A percentile compares a stretch with the other conserved stretches of the same genome.
Evolutionary conservation across 2,797 vertebrate species (phyloP).

Genomic region (Mycteria americana): DNA sequence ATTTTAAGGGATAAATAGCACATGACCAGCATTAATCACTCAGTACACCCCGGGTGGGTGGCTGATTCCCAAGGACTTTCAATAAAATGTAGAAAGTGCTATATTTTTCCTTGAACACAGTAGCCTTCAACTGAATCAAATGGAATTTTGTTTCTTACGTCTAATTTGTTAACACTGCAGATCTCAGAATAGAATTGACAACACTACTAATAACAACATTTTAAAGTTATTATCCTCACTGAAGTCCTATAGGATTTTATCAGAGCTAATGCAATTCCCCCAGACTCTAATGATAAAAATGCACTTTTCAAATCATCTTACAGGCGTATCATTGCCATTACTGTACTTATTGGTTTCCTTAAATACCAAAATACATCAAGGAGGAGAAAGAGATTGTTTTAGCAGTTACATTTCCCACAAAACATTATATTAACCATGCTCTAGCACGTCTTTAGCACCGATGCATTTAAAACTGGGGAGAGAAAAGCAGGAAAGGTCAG

Average conservation of each 20-base stretch:
- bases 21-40: constrained; percentile 44
- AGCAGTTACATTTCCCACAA: background rate
- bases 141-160: background rate
- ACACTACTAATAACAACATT: constrained; percentile 10
- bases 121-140: background rate
- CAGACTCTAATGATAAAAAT: constrained; percentile 15
- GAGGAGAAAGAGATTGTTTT: background rate
- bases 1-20: constrained; percentile 43
- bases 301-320: constrained; percentile 13
- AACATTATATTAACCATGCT: background rate
- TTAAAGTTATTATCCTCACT: constrained; percentile 4
- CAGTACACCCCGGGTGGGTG: background rate
- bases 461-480: background rate
- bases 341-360: background rate
- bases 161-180: constrained; percentile 14
- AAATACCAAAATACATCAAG: background rate
- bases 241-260: constrained; percentile 23
- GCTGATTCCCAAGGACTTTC: constrained; percentile 23
- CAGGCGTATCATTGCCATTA: background rate
- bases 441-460: background rate
- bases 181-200: constrained; percentile 1
- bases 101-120: background rate
- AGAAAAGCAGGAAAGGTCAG: background rate
- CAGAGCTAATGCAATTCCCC: constrained; percentile 11
- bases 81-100: background rate